phyloP scores from a whole-genome alignment of 2,797 vertebrate genomes.

The Microctenopoma stevenorrisi region DNA sequence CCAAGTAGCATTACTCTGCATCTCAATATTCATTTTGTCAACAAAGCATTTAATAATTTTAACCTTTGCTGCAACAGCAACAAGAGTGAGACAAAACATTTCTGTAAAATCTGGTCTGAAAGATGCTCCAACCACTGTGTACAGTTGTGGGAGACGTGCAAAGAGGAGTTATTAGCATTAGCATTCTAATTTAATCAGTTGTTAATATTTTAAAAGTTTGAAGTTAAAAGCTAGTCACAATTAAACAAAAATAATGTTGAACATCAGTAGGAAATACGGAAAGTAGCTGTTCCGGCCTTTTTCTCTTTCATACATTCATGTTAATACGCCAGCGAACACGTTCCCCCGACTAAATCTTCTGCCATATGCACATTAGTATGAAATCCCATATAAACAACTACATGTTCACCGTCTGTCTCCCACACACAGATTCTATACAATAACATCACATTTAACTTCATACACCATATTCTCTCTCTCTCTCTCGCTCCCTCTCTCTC shows the following conservation, averaged over 20 bases:
- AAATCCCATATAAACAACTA: not conserved
- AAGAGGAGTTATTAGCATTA: not conserved
- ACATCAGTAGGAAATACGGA: not conserved
- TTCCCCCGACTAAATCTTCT: no score
- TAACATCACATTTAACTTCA: constrained; percentile 28
- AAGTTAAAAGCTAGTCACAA: not conserved
- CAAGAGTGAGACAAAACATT: no score
- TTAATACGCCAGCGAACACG: not conserved
- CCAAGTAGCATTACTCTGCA: no score
- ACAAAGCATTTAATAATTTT: no score
- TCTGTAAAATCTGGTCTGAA: no score
- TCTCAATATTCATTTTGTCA: no score
- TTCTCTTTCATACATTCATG: not conserved
- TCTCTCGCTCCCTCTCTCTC: not conserved
- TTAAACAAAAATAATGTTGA: not conserved
- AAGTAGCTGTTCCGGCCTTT: not conserved
- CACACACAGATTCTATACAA: constrained; percentile 20
- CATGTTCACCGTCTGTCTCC: not conserved
- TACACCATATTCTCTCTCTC: constrained; percentile 1
- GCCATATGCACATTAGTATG: not conserved
- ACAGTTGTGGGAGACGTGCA: no score
- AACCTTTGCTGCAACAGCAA: no score
- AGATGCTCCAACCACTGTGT: no score
- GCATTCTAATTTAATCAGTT: no score
- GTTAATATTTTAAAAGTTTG: no score